A percentile compares a stretch with the other conserved stretches of the same genome.
These are phyloP conservation scores for Hemiscyllium ocellatum DNA, from an alignment of 2,113 vertebrate genomes.

Conservation along the genomic window DNA sequence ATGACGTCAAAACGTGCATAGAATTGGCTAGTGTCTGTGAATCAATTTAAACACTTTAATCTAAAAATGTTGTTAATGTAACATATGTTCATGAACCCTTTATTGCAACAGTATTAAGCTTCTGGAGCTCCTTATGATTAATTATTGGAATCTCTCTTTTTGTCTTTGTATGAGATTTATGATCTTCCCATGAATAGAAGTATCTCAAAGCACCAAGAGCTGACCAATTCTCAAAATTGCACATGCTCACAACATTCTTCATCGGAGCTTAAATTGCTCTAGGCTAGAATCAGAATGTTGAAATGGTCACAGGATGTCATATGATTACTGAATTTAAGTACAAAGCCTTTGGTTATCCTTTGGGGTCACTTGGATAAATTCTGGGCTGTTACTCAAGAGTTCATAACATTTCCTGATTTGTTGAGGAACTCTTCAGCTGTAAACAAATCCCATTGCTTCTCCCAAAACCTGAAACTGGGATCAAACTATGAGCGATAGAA, in stretches of 20 bases:
- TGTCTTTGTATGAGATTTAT: neutral
- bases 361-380: neutral
- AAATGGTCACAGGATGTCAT: neutral
- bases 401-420: constrained; percentile 1
- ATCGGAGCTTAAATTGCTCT: neutral
- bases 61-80: neutral
- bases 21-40: neutral
- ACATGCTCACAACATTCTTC: neutral
- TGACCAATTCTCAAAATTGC: neutral
- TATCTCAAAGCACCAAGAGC: neutral
- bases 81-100: neutral
- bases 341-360: neutral
- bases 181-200: neutral
- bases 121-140: neutral
- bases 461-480: no score
- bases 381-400: neutral
- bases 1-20: neutral
- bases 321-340: neutral
- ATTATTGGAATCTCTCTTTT: neutral
- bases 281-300: neutral
- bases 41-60: neutral
- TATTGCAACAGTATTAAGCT: neutral
- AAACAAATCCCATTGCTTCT: neutral
- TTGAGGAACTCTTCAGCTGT: constrained; percentile 22
- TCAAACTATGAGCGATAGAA: neutral